These are phyloP conservation scores for Microplitis manilae DNA, from an alignment of 2,888 invertebrate species.

Conservation along the genomic window DNA sequence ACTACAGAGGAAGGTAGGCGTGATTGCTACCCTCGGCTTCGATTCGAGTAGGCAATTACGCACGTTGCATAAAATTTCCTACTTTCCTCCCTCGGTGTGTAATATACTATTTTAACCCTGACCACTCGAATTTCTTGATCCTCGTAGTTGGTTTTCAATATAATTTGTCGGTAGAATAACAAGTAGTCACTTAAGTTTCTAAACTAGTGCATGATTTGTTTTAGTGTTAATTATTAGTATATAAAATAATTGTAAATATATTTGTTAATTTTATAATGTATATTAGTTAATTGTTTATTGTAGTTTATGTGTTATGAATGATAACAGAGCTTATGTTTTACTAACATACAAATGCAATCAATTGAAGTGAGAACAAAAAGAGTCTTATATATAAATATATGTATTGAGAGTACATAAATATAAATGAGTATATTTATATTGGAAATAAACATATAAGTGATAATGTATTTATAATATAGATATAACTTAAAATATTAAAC, in stretches of 20 bases:
- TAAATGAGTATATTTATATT: neutral
- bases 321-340: neutral
- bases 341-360: neutral
- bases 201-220: no score
- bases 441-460: neutral
- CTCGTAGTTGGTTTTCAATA: no score
- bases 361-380: neutral
- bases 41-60: no score
- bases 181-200: no score
- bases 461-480: neutral
- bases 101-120: no score
- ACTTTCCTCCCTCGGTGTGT: no score
- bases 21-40: no score
- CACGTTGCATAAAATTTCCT: no score
- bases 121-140: no score
- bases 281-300: neutral
- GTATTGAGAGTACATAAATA: neutral
- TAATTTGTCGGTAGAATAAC: no score
- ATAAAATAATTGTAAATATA: neutral
- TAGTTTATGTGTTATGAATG: neutral
- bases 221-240: no score
- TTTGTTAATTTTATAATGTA: neutral
- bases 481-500: neutral
- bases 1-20: no score
- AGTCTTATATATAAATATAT: neutral